These are phyloP conservation scores for Spea multiplicata DNA, from an alignment of 2,113 vertebrate species.

Conservation along the genomic window DNA sequence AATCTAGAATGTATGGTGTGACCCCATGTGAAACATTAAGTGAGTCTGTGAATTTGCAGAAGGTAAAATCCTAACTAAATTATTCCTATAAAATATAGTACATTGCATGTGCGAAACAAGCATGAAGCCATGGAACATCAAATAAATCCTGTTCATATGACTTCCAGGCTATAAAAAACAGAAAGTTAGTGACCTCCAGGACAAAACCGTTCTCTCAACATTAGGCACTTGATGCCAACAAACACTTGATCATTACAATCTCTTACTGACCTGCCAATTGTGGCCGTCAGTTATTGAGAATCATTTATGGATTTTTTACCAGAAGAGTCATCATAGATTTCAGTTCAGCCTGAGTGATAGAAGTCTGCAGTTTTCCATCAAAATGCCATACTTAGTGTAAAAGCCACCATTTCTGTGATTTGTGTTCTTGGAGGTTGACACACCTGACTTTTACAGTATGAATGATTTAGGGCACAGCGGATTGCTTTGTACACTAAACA, in stretches of 20 bases:
- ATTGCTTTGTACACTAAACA: neutral
- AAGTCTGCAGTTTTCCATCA: slow-evolving; percentile 38
- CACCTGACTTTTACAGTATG: slow-evolving; percentile 2
- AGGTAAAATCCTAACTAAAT: neutral
- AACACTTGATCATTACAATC: slow-evolving; percentile 8
- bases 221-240: slow-evolving; percentile 8
- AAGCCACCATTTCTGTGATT: slow-evolving; percentile 31
- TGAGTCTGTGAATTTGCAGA: too few relatives aligned
- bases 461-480: slow-evolving; percentile 27
- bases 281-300: slow-evolving; percentile 14
- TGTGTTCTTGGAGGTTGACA: slow-evolving; percentile 23
- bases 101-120: neutral
- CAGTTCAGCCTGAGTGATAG: slow-evolving; percentile 29
- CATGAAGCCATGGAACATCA: neutral
- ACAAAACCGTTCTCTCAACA: neutral
- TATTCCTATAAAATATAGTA: neutral
- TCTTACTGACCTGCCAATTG: slow-evolving; percentile 17
- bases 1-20: too few relatives aligned
- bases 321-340: slow-evolving; percentile 30
- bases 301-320: slow-evolving; percentile 19
- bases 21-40: too few relatives aligned
- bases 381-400: slow-evolving; percentile 41
- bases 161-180: neutral
- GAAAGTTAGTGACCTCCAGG: neutral
- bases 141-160: neutral